Conservation (phyloP, 2,888 invertebrate genomes). For the Drosophila atripex region DNA sequence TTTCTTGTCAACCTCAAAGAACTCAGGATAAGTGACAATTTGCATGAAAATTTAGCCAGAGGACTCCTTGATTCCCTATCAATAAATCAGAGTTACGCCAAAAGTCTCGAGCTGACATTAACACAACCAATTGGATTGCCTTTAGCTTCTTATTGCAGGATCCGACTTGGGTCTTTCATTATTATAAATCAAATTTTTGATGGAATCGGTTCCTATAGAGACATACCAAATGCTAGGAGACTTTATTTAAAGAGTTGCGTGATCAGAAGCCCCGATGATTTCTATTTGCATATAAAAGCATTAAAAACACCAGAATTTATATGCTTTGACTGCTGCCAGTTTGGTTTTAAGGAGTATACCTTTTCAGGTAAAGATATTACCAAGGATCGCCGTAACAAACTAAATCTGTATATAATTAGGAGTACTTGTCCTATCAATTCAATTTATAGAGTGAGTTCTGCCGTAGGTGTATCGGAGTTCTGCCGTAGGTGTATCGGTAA, state of each 20-base stretch:
- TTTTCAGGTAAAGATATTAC: conserved; percentile 13
- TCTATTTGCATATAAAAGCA: not conserved
- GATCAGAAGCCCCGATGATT: conserved; percentile 3
- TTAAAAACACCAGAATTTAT: not conserved
- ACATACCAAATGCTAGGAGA: not conserved
- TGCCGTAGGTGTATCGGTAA: not conserved
- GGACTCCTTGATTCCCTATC: not conserved
- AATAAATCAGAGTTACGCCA: not conserved
- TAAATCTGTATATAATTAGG: conserved; percentile 1
- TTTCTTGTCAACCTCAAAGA: conserved; percentile 39
- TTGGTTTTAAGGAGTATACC: conserved; percentile 2
- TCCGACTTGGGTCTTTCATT: not conserved
- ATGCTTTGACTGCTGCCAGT: conserved; percentile 4
- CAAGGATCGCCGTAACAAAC: not conserved
- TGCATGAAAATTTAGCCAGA: not conserved
- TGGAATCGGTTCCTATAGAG: not conserved
- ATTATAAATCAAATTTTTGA: not conserved
- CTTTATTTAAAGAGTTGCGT: conserved; percentile 28
- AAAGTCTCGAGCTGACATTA: not conserved
- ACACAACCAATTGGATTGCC: not conserved
- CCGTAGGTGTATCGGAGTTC: not conserved
- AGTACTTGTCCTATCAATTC: not conserved
- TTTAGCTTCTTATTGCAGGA: not conserved
- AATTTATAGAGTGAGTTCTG: not conserved
- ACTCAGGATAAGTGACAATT: conserved; percentile 18